phyloP scores from a whole-genome alignment of 2,113 vertebrate genomes.

The Chunga burmeisteri region DNA sequence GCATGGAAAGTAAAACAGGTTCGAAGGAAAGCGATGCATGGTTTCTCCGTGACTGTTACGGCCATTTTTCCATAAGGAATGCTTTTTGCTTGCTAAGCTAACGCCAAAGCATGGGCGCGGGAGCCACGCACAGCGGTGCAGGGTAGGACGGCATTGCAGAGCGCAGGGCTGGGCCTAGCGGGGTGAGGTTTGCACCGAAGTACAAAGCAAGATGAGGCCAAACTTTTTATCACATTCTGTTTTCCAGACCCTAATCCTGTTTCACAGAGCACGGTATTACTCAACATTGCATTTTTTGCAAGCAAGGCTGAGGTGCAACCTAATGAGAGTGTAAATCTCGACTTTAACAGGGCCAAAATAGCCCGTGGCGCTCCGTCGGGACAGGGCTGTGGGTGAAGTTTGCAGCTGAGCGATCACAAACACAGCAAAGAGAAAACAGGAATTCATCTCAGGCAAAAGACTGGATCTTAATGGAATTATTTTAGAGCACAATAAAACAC shows the following conservation, averaged over 20 bases:
- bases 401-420: background rate
- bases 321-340: background rate
- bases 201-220: background rate
- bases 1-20: rapidly evolving
- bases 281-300: background rate
- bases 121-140: background rate
- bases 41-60: background rate
- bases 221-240: background rate
- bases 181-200: rapidly evolving
- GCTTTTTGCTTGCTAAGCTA: background rate
- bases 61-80: background rate
- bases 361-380: rapidly evolving
- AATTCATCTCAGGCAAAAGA: background rate
- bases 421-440: background rate
- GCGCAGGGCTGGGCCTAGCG: background rate
- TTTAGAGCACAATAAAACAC: slow-evolving; percentile 31
- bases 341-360: background rate
- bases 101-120: rapidly evolving
- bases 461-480: slow-evolving; percentile 3
- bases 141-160: background rate
- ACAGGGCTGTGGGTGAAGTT: background rate
- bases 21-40: rapidly evolving
- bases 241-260: background rate
- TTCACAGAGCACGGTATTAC: background rate
- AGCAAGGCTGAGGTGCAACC: background rate